These are phyloP conservation scores for Cancer borealis DNA, from an alignment of 2,888 invertebrate genomes.

Conservation along the genomic window DNA sequence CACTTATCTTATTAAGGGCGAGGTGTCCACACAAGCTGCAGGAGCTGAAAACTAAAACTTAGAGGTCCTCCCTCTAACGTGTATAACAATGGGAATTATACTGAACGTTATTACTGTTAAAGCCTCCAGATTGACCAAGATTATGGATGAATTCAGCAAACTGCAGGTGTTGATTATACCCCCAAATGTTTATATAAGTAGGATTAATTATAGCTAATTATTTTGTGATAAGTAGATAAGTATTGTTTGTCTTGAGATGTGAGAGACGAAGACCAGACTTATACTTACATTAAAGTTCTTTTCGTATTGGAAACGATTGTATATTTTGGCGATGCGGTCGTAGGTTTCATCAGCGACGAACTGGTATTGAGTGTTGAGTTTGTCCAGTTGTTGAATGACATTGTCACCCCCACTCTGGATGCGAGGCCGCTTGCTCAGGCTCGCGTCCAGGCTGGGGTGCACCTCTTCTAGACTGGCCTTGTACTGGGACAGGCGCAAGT, in stretches of 20 bases:
- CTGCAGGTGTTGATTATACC: background rate
- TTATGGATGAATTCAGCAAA: background rate
- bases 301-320: conserved; percentile 79
- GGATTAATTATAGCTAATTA: background rate
- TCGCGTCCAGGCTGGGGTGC: conserved; percentile 89
- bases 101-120: background rate
- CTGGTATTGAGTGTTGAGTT: conserved; percentile 89
- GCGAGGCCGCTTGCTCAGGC: conserved; percentile 78
- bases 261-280: background rate
- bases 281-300: conserved; percentile 76
- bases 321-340: conserved; percentile 78
- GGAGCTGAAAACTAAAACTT: background rate
- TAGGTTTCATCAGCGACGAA: conserved; percentile 79
- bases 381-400: conserved; percentile 89
- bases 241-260: background rate
- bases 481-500: conserved; percentile 91
- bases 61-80: background rate
- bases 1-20: background rate
- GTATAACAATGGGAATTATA: background rate
- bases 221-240: background rate
- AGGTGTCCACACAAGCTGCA: conserved; percentile 9
- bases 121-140: background rate
- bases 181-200: background rate
- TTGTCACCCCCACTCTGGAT: conserved; percentile 85
- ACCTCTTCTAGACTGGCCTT: conserved; percentile 89